A percentile compares a stretch with the other conserved stretches of the same genome.
Evolutionary conservation across 2,113 vertebrate species (phyloP).

Genomic region (Lepus americanus): DNA sequence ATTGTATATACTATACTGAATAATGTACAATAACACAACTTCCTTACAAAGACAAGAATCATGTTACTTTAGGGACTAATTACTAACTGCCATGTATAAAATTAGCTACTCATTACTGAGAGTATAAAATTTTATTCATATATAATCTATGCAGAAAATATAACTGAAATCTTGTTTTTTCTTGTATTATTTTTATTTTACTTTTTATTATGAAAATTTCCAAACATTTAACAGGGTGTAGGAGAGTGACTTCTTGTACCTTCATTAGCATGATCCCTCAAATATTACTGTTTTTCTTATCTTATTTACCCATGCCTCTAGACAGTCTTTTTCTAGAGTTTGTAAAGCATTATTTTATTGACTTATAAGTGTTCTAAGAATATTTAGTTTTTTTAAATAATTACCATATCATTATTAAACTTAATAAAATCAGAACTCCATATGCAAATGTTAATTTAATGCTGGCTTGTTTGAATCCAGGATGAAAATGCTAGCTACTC

Average conservation of each 20-base stretch:
- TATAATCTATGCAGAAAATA: constrained; percentile 88
- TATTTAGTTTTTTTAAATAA: not conserved
- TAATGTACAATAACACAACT: constrained; percentile 83
- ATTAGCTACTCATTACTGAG: constrained; percentile 81
- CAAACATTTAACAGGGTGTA: not conserved
- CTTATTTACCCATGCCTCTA: not conserved
- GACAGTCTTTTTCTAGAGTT: not conserved
- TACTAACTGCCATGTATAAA: constrained; percentile 83
- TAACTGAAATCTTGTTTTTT: constrained; percentile 87
- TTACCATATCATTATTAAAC: not conserved
- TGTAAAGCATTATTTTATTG: not conserved
- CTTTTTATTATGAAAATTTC: constrained; percentile 22
- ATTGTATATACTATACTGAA: constrained; percentile 82
- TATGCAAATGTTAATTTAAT: not conserved
- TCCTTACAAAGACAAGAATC: constrained; percentile 85
- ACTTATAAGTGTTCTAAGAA: not conserved
- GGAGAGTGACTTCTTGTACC: not conserved
- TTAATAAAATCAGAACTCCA: not conserved
- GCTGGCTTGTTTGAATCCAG: not conserved
- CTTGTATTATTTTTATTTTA: not conserved
- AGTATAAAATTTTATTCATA: constrained; percentile 87
- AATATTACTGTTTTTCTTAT: not conserved
- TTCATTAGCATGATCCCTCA: not conserved
- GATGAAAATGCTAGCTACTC: not conserved
- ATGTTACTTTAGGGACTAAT: constrained; percentile 87